A percentile compares a stretch with the other conserved stretches of the same genome.
Conservation (phyloP, 1,140 invertebrate species). For the Lordiphosa collinella region DNA sequence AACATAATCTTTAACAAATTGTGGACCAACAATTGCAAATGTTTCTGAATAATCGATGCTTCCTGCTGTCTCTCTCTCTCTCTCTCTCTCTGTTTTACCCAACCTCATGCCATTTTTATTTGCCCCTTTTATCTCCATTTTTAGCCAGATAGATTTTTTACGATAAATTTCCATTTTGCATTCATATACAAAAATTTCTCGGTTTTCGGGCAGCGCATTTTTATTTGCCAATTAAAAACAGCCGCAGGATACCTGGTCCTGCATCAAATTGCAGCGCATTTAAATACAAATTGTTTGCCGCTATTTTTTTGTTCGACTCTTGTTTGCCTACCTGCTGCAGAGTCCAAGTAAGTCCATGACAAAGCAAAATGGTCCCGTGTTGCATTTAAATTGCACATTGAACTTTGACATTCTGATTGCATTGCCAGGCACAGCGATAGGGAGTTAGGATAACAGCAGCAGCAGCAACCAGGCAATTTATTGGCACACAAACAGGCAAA, state of each 20-base stretch:
- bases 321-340: constrained; percentile 21
- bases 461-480: constrained; percentile 57
- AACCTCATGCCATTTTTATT: background rate
- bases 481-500: too few species aligned
- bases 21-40: too few species aligned
- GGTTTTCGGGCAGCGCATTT: constrained; percentile 45
- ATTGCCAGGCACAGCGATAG: constrained; percentile 12
- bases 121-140: constrained; percentile 35
- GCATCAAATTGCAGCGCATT: constrained; percentile 48
- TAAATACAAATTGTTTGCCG: constrained; percentile 74
- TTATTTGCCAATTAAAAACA: constrained; percentile 75
- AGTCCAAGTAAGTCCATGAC: constrained; percentile 1
- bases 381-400: constrained; percentile 77
- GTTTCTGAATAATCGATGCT: constrained; percentile 77
- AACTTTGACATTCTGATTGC: constrained; percentile 69
- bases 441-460: constrained; percentile 13
- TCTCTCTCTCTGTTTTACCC: too few species aligned
- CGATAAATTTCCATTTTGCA: constrained; percentile 65
- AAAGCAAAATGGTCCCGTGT: constrained; percentile 50
- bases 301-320: constrained; percentile 27
- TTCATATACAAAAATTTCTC: constrained; percentile 57
- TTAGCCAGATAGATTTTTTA: constrained; percentile 42
- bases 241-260: constrained; percentile 28
- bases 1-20: too few species aligned
- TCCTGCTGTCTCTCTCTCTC: constrained; percentile 41